Conservation (phyloP, 1,140 invertebrate genomes). For the Drosophila nigrodunni region DNA sequence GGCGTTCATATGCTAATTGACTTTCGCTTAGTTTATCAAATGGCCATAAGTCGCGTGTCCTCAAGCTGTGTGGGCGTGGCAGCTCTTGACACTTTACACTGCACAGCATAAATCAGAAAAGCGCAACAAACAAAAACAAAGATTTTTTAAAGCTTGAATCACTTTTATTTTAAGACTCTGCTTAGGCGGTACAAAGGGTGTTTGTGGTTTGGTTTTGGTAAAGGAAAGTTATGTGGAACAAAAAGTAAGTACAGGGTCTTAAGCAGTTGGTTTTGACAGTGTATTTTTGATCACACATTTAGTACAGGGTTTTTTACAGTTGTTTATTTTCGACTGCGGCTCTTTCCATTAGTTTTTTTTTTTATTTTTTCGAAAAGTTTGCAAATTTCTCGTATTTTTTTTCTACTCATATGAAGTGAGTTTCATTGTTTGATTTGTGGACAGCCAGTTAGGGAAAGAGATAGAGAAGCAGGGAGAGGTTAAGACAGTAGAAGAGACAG, state of each 20-base stretch:
- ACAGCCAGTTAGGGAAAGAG: neutral
- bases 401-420: slow-evolving; percentile 1
- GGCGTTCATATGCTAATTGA: slow-evolving; percentile 49
- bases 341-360: slow-evolving; percentile 12
- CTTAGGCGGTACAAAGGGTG: no score
- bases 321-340: no score
- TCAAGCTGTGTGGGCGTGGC: slow-evolving; percentile 22
- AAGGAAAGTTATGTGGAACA: no score
- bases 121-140: slow-evolving; percentile 39
- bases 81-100: slow-evolving; percentile 14
- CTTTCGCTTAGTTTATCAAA: slow-evolving; percentile 40
- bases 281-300: no score
- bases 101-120: slow-evolving; percentile 65
- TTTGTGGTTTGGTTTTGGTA: no score
- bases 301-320: slow-evolving; percentile 1
- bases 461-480: neutral
- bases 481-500: neutral
- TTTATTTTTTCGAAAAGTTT: slow-evolving; percentile 24
- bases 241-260: no score
- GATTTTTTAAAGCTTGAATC: neutral
- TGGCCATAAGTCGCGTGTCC: slow-evolving; percentile 30
- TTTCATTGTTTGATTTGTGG: slow-evolving; percentile 63
- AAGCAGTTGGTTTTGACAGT: no score
- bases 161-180: no score
- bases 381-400: slow-evolving; percentile 22